These are phyloP conservation scores for Myiothlypis chrysogaster DNA, from an alignment of 2,797 vertebrate species.

Conservation along the genomic window DNA sequence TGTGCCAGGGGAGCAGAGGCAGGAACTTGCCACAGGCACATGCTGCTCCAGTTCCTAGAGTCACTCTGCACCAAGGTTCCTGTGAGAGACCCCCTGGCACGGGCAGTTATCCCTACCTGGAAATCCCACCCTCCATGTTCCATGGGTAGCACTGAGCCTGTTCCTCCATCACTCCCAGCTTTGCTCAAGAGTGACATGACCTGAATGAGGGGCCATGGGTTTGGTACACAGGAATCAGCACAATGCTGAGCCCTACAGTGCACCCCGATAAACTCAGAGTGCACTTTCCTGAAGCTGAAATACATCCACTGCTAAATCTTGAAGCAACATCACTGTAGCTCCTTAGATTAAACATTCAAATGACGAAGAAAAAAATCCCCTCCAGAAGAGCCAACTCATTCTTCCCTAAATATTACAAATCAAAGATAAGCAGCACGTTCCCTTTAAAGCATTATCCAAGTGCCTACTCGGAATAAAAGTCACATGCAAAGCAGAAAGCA, in stretches of 20 bases:
- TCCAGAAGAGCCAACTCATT: not conserved
- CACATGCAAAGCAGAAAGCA: not conserved
- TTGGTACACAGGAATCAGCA: not conserved
- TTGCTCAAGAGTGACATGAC: rapidly evolving
- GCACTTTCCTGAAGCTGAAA: not conserved
- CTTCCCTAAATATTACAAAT: not conserved
- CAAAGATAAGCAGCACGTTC: not conserved
- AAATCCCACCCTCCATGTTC: not conserved
- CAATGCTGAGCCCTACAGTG: not conserved
- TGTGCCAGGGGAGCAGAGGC: rapidly evolving
- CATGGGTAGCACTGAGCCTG: not conserved
- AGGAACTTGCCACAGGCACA: not conserved
- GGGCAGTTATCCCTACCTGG: not conserved
- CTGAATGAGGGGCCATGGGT: rapidly evolving
- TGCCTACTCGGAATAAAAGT: not conserved
- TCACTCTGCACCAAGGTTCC: too few relatives aligned
- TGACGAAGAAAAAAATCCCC: not conserved
- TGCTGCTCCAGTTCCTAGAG: not conserved
- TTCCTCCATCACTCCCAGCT: rapidly evolving
- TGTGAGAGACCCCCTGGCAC: rapidly evolving
- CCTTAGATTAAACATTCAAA: not conserved
- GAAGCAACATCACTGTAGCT: not conserved
- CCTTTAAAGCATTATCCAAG: not conserved
- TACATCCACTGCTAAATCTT: not conserved
- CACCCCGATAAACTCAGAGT: not conserved